Conservation (phyloP, 2,888 invertebrate genomes). For the Drosophila anomalipes region DNA sequence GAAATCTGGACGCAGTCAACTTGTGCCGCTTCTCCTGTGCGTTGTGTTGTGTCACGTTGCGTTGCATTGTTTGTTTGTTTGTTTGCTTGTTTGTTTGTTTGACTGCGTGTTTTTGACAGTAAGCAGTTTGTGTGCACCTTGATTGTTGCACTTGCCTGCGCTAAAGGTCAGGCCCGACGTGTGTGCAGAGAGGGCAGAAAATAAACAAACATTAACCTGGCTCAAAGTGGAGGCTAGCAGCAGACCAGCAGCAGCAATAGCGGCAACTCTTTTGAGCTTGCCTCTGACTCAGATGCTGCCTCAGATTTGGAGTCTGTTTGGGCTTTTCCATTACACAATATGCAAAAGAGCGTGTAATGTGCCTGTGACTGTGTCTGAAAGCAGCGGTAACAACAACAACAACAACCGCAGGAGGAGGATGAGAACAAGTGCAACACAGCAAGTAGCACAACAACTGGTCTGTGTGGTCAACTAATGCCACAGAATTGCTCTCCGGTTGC, state of each 20-base stretch:
- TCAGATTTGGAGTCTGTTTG: conserved; percentile 31
- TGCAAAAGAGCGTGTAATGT: conserved; percentile 77
- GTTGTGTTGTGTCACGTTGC: conserved; percentile 28
- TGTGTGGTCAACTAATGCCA: conserved; percentile 74
- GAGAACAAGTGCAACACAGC: conserved; percentile 9
- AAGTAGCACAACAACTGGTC: conserved; percentile 46
- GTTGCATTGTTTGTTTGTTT: conserved; percentile 40
- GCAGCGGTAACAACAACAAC: conserved; percentile 20
- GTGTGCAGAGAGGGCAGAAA: conserved; percentile 56
- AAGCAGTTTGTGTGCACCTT: conserved; percentile 77
- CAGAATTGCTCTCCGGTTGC: conserved; percentile 63
- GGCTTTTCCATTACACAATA: conserved; percentile 66
- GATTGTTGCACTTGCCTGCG: conserved; percentile 76
- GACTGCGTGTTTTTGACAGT: conserved; percentile 76
- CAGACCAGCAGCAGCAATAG: conserved; percentile 16
- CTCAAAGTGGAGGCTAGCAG: conserved; percentile 36
- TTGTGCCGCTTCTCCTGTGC: conserved; percentile 38
- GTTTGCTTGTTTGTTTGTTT: conserved; percentile 61
- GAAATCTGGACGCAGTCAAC: conserved; percentile 25
- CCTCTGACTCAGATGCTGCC: conserved; percentile 25
- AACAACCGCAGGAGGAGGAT: neutral
- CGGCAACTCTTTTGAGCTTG: conserved; percentile 60
- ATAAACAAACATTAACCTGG: conserved; percentile 74
- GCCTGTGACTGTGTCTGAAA: conserved; percentile 46
- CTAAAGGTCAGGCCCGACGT: conserved; percentile 61